A percentile compares a stretch with the other conserved stretches of the same genome.
phyloP scores from a whole-genome alignment of 2,797 vertebrate genomes.

The Simalia tracyae region DNA sequence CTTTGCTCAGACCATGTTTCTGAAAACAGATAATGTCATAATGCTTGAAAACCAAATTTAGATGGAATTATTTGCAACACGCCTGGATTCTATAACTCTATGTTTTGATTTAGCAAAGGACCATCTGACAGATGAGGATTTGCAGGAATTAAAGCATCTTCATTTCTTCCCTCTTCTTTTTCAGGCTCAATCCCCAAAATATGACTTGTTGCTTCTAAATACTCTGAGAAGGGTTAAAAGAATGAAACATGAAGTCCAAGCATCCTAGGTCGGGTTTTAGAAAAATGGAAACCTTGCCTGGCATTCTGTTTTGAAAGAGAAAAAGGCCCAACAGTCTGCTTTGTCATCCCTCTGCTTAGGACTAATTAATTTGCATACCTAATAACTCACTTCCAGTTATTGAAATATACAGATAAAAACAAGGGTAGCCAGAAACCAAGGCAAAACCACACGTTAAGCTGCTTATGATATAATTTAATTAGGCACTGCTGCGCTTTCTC shows the following conservation, averaged over 20 bases:
- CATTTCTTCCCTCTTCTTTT: constrained; percentile 42
- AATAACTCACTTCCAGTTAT: constrained; percentile 67
- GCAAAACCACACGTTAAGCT: constrained; percentile 76
- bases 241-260: constrained; percentile 44
- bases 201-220: background rate
- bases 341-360: constrained; percentile 52
- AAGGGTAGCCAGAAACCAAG: constrained; percentile 66
- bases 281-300: constrained; percentile 46
- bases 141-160: constrained; percentile 58
- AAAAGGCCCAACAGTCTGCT: constrained; percentile 32
- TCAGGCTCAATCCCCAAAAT: constrained; percentile 42
- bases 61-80: constrained; percentile 20
- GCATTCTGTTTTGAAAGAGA: constrained; percentile 43
- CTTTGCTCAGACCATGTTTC: background rate
- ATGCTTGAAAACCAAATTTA: constrained; percentile 17
- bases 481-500: constrained; percentile 76
- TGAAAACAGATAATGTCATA: background rate
- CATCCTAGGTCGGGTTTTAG: constrained; percentile 33
- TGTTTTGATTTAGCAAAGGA: constrained; percentile 51
- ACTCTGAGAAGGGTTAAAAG: constrained; percentile 43
- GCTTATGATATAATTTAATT: constrained; percentile 77
- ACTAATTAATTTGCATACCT: constrained; percentile 55
- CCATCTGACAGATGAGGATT: constrained; percentile 57
- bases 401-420: constrained; percentile 59
- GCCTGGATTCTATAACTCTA: constrained; percentile 30